A percentile compares a stretch with the other conserved stretches of the same genome.
Evolutionary conservation across 1,140 invertebrate genomes (phyloP).

Genomic region (Philopotamus ludificatus): DNA sequence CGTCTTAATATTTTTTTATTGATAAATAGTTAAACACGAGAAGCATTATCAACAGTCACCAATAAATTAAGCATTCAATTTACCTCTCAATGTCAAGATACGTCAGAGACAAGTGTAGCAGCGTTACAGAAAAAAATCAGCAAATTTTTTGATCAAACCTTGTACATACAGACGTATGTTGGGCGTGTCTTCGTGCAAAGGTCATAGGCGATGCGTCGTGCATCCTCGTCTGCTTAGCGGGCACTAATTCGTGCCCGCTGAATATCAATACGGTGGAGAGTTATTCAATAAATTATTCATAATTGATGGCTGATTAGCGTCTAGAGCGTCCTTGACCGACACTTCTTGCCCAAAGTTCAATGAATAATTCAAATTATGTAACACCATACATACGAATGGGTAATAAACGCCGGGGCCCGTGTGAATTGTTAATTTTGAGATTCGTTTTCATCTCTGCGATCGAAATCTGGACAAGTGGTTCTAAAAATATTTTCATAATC

Average conservation of each 20-base stretch:
- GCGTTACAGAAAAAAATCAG: too few relatives aligned
- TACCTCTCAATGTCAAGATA: too few relatives aligned
- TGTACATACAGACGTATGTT: neutral
- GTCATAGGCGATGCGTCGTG: neutral
- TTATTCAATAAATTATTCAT: conserved; percentile 29
- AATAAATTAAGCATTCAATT: too few relatives aligned
- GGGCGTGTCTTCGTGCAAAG: neutral
- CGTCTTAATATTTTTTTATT: too few relatives aligned
- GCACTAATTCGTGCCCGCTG: too few relatives aligned
- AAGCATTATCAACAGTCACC: too few relatives aligned
- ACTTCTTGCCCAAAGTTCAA: neutral
- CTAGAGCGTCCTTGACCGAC: conserved; percentile 23
- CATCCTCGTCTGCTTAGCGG: too few relatives aligned
- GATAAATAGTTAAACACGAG: too few relatives aligned
- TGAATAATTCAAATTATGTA: neutral
- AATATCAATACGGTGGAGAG: conserved; percentile 13
- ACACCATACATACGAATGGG: too few relatives aligned
- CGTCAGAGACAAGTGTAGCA: too few relatives aligned
- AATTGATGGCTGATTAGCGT: conserved; percentile 14
- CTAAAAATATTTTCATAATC: too few relatives aligned
- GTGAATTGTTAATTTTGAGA: neutral
- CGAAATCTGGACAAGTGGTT: too few relatives aligned
- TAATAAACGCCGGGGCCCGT: neutral
- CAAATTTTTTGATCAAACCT: neutral
- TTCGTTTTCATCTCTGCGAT: neutral